Base-by-base conservation (phyloP, 2,797 vertebrate species). In the Phoxinus dragarum region DNA sequence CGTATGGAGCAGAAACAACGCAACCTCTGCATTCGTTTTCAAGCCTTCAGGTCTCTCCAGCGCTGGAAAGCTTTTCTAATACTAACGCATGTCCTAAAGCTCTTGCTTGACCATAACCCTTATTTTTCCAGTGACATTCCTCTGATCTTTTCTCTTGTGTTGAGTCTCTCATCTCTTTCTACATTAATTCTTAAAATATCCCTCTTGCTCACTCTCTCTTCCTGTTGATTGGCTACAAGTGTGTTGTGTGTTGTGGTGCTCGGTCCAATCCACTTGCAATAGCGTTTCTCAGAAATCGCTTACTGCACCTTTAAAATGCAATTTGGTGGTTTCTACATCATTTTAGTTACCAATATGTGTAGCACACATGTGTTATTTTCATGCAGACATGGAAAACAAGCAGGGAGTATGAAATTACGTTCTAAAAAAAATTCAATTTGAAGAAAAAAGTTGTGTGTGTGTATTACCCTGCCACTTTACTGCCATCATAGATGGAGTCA, bases 401-500 rank as follows among this genome's bases (percentile, higher is more conserved):
- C 2, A 73, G 7, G 17, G 31, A 31, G 19, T 59, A 49, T 68
- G 44, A 61, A 66, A 86, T 44, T 44, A 10, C 17, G 27, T 56
- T n/a, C 17, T 52, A 23, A 36, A 54, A 75, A 54, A 76, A 5
- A 54, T 6, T 16, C 11, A 10, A 36, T 21, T 6, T 34, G 6
- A 79, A 80, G 10, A 56, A 68, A 68, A 21, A 67, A 34, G n/a
- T 38, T 44, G 56, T 38, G 47, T 42, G 56, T 64, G 17, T 56
- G 4, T 49, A 21, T 95, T 92, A 98, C 97, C 96, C 96, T 90
- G 95, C 95, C 81, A 95, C 93, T 0, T 93, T 95, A 91, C 94
- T 95, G 4, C 98, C 97, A 1, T 99, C 97, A 0, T 98, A 98
- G 80, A 97, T 97, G 84, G 98, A 98, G 92, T 99, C 97, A 0